phyloP scores from a whole-genome alignment of 2,888 invertebrate genomes.

The Drosophila ezoana region DNA sequence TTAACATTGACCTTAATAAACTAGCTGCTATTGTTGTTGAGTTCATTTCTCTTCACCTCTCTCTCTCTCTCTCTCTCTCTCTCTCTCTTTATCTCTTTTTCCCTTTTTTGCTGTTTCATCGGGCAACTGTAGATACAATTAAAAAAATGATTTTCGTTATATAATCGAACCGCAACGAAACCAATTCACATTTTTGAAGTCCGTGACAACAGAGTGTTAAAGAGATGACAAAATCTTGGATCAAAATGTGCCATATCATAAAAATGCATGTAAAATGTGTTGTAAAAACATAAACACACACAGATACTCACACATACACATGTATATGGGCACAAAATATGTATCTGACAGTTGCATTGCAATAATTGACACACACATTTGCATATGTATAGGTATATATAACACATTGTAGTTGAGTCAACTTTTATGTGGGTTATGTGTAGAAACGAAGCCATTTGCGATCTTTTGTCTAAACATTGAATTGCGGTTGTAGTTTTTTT shows the following conservation, averaged over 20 bases:
- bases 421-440: constrained; percentile 57
- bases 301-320: not conserved
- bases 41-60: constrained; percentile 33
- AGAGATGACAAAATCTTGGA: constrained; percentile 50
- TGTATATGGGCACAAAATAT: not conserved
- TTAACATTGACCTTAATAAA: constrained; percentile 81
- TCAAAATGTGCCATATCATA: constrained; percentile 30
- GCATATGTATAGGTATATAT: constrained; percentile 24
- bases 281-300: constrained; percentile 9
- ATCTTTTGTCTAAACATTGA: constrained; percentile 55
- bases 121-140: constrained; percentile 53
- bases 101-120: constrained; percentile 4
- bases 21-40: constrained; percentile 45
- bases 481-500: constrained; percentile 29
- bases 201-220: constrained; percentile 44
- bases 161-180: constrained; percentile 48
- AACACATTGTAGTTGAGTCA: constrained; percentile 30
- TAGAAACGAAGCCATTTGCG: constrained; percentile 55
- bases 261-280: constrained; percentile 28
- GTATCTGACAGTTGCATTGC: constrained; percentile 38
- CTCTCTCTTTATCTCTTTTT: constrained; percentile 16
- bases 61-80: constrained; percentile 18
- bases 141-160: constrained; percentile 54
- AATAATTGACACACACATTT: constrained; percentile 38
- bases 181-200: constrained; percentile 58